phyloP scores from a whole-genome alignment of 1,140 invertebrate genomes.

The Dufourea novaeangliae region DNA sequence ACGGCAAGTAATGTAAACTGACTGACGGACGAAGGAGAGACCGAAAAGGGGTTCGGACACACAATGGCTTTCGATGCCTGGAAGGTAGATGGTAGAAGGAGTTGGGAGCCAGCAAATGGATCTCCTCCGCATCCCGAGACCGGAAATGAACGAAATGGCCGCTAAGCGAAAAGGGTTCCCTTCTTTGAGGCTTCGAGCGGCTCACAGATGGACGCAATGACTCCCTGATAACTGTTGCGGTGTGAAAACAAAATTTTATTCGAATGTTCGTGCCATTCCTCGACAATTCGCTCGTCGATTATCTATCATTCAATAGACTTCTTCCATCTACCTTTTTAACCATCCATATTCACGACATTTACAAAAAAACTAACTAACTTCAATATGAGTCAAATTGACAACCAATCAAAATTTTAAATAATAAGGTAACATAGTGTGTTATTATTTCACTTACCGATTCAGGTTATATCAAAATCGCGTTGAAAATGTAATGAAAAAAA shows the following conservation, averaged over 20 bases:
- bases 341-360: neutral
- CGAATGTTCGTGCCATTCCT: neutral
- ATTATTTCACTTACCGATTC: no score
- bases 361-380: no score
- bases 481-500: no score
- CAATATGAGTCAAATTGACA: no score
- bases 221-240: slow-evolving; percentile 54
- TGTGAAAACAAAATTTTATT: slow-evolving; percentile 44
- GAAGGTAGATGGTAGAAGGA: slow-evolving; percentile 69
- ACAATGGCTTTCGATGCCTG: slow-evolving; percentile 76
- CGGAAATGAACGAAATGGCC: slow-evolving; percentile 82
- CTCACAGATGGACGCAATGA: slow-evolving; percentile 54
- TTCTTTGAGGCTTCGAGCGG: slow-evolving; percentile 74
- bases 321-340: neutral
- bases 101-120: slow-evolving; percentile 75
- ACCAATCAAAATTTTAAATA: no score
- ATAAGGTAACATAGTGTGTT: no score
- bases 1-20: slow-evolving; percentile 74
- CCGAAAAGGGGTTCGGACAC: slow-evolving; percentile 60
- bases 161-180: slow-evolving; percentile 78
- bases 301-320: neutral
- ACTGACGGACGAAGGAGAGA: slow-evolving; percentile 69
- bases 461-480: no score
- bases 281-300: neutral
- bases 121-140: slow-evolving; percentile 71